Conservation (phyloP, 2,888 invertebrate genomes). For the Pediacus dermestoides region DNA sequence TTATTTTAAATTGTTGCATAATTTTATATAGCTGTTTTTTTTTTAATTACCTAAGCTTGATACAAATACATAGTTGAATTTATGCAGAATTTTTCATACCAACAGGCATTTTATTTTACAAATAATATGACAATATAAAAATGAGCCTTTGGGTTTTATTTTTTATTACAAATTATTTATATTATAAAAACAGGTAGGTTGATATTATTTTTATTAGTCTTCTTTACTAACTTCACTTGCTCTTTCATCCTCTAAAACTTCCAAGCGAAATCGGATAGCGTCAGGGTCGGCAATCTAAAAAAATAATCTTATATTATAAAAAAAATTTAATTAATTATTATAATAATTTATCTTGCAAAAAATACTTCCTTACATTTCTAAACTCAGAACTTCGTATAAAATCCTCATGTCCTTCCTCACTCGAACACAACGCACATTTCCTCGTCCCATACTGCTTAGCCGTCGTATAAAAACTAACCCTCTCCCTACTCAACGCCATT, state of each 20-base stretch:
- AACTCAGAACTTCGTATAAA: conserved; percentile 12
- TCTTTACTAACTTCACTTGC: conserved; percentile 33
- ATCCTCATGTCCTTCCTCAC: conserved; percentile 24
- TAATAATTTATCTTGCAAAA: neutral
- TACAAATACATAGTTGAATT: too few relatives aligned
- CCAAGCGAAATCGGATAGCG: conserved; percentile 23
- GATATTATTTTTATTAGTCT: too few relatives aligned
- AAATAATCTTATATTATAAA: conserved; percentile 4
- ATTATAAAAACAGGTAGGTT: too few relatives aligned
- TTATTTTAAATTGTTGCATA: too few relatives aligned
- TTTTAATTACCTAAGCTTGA: too few relatives aligned
- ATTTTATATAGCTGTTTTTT: too few relatives aligned
- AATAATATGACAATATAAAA: too few relatives aligned
- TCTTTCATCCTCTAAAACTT: conserved; percentile 28
- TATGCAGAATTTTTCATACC: too few relatives aligned
- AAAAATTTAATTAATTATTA: neutral
- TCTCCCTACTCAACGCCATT: conserved; percentile 57
- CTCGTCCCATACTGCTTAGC: conserved; percentile 50
- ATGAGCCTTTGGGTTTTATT: too few relatives aligned
- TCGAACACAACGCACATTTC: conserved; percentile 41
- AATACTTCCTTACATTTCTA: conserved; percentile 13
- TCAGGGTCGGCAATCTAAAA: conserved; percentile 25
- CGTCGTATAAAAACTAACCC: conserved; percentile 55
- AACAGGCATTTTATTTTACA: too few relatives aligned
- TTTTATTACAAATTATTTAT: too few relatives aligned